Conservation (phyloP, 53 echinoderm and acorn worm species). For the Echinometra lucunter region DNA sequence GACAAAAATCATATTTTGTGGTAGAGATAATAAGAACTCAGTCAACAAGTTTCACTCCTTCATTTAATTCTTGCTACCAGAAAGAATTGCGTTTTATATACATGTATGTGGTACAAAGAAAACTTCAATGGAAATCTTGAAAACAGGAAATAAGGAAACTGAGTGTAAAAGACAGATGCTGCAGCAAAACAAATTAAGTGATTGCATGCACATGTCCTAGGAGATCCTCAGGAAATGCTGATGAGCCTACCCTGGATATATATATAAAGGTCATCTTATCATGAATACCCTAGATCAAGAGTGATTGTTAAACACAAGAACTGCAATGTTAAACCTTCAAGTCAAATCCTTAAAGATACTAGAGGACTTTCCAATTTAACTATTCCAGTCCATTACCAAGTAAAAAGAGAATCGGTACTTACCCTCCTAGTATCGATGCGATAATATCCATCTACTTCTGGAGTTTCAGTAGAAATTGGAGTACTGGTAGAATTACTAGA, state of each 20-base stretch:
- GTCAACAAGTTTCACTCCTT: no score
- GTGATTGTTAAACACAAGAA: no score
- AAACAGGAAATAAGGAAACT: no score
- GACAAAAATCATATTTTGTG: no score
- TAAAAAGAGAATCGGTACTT: conserved; percentile 45
- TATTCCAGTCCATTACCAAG: neutral
- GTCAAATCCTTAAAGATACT: neutral
- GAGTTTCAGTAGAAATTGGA: conserved; percentile 42
- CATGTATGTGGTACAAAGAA: neutral
- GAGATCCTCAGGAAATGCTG: neutral
- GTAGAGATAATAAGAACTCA: no score
- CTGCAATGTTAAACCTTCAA: neutral
- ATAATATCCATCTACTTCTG: conserved; percentile 90
- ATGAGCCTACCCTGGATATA: neutral
- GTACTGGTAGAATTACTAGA: conserved; percentile 56
- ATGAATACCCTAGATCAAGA: no score
- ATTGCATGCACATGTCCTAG: neutral
- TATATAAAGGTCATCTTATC: neutral
- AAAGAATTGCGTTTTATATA: neutral
- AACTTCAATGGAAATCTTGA: neutral
- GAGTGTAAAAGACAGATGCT: neutral
- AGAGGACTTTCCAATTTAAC: neutral
- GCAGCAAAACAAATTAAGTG: neutral
- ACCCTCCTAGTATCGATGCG: conserved; percentile 93
- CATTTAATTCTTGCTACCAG: neutral